phyloP scores from a whole-genome alignment of 2,113 vertebrate genomes.

The Paraplagusia blochii region DNA sequence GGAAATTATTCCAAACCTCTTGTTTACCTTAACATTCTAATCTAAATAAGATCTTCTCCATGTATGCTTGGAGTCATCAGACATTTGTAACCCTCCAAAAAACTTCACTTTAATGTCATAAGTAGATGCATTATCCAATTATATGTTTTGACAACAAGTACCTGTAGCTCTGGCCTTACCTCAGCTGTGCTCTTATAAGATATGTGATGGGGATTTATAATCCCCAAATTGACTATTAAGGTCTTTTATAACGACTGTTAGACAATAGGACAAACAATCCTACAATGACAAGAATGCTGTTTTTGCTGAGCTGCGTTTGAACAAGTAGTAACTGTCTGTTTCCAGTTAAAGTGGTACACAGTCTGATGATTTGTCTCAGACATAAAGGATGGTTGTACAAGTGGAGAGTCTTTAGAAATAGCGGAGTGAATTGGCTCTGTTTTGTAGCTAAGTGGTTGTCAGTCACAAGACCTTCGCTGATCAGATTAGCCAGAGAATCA shows the following conservation, averaged over 20 bases:
- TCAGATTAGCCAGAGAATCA: constrained; percentile 65
- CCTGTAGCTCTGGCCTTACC: too few relatives aligned
- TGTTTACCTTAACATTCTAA: constrained; percentile 1
- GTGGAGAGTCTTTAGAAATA: constrained; percentile 55
- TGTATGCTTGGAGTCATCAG: neutral
- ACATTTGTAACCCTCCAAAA: neutral
- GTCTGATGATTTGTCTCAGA: constrained; percentile 32
- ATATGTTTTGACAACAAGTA: too few relatives aligned
- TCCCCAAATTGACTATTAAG: too few relatives aligned
- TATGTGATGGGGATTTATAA: neutral
- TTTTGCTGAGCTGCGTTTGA: constrained; percentile 41
- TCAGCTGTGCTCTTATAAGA: too few relatives aligned
- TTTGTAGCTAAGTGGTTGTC: constrained; percentile 59
- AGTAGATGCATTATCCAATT: neutral
- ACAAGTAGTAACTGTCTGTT: constrained; percentile 38
- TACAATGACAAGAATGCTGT: constrained; percentile 42
- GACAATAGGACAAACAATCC: constrained; percentile 24
- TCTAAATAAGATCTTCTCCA: neutral
- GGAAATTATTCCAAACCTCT: constrained; percentile 20
- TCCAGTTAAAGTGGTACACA: constrained; percentile 30
- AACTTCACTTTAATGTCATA: neutral
- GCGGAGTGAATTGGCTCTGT: constrained; percentile 60
- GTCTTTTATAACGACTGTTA: constrained; percentile 13
- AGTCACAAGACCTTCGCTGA: constrained; percentile 61
- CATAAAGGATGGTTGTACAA: constrained; percentile 42